These are phyloP conservation scores for Hippopotamus amphibius DNA, from an alignment of 2,113 vertebrate species.

Conservation along the genomic window DNA sequence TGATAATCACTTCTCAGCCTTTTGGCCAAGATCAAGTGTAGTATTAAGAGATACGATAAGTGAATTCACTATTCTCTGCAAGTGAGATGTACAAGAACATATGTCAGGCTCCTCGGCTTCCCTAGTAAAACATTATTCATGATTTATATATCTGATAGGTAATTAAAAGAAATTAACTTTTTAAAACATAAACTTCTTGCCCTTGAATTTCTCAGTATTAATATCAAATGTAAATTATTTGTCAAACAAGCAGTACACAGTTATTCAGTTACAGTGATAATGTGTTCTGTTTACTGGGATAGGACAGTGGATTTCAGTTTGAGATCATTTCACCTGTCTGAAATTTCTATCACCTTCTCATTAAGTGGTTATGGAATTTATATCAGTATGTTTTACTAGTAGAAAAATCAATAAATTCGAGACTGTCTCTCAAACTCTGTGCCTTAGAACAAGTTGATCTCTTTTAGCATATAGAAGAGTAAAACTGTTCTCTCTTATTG, in stretches of 20 bases:
- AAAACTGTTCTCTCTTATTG: background rate
- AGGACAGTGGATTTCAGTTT: background rate
- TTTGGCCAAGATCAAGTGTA: too few species aligned
- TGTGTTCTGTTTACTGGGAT: background rate
- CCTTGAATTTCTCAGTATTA: background rate
- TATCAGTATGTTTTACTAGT: background rate
- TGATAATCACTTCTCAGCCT: too few species aligned
- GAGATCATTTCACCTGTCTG: background rate
- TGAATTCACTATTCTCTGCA: background rate
- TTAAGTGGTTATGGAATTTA: background rate
- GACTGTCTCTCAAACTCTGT: background rate
- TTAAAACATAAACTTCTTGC: background rate
- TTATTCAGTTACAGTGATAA: background rate
- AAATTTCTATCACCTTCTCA: background rate
- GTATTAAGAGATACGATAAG: conserved; percentile 24
- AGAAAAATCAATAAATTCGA: background rate
- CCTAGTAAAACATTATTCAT: conserved; percentile 24
- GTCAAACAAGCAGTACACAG: background rate
- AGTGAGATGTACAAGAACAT: background rate
- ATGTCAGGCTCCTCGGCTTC: background rate
- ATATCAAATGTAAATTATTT: conserved; percentile 25
- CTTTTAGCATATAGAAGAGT: background rate
- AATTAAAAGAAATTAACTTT: background rate
- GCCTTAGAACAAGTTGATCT: background rate
- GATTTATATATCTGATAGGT: background rate